Conservation (phyloP, 2,888 invertebrate genomes). For the Lysandra coridon region DNA sequence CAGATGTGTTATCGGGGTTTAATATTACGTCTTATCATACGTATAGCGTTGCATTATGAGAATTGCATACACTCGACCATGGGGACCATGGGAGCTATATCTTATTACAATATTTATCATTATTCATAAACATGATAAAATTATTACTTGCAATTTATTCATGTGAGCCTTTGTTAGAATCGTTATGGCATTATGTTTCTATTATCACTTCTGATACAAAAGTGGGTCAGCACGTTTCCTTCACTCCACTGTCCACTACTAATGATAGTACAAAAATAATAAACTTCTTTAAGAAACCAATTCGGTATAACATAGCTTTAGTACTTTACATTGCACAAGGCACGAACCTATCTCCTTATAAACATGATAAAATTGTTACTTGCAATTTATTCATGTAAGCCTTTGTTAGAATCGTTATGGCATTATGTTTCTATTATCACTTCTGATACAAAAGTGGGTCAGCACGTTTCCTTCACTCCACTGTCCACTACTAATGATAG, state of each 20-base stretch:
- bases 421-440: no score
- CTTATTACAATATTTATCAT: constrained; percentile 21
- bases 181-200: not conserved
- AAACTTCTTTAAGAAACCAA: no score
- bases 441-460: no score
- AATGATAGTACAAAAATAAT: no score
- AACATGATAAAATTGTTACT: no score
- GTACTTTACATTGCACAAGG: no score
- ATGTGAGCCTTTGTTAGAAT: not conserved
- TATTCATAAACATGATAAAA: constrained; percentile 13
- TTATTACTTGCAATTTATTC: not conserved
- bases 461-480: not conserved
- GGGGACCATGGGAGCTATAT: constrained; percentile 5
- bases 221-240: not conserved
- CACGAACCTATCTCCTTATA: no score
- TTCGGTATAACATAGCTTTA: no score
- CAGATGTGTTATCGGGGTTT: constrained; percentile 28
- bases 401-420: no score
- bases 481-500: not conserved
- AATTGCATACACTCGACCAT: constrained; percentile 34
- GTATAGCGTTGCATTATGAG: constrained; percentile 31
- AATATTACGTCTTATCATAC: constrained; percentile 27
- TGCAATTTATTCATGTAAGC: no score
- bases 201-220: not conserved
- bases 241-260: no score